Evolutionary conservation across 2,888 invertebrate species (phyloP).

Genomic region (Ormyrus nitidulus): DNA sequence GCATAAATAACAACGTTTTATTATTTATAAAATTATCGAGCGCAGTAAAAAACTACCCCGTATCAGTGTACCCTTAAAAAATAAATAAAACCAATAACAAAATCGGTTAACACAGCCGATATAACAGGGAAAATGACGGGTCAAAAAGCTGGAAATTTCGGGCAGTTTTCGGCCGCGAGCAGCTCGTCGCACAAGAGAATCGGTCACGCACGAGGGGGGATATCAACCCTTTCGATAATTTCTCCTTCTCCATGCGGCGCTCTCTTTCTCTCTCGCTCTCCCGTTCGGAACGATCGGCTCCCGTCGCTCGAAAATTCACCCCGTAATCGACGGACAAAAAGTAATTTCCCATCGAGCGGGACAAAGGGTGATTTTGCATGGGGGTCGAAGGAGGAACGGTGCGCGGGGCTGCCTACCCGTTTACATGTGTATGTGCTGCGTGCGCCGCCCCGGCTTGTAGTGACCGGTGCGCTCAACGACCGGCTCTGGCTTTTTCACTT

Average conservation of each 20-base stretch:
- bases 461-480: conserved; percentile 75
- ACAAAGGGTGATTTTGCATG: conserved; percentile 71
- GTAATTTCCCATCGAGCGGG: conserved; percentile 73
- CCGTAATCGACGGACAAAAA: conserved; percentile 74
- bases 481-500: conserved; percentile 53
- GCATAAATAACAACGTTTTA: no score
- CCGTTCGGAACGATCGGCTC: conserved; percentile 68
- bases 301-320: conserved; percentile 71
- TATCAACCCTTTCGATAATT: conserved; percentile 54
- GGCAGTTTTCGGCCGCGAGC: conserved; percentile 32
- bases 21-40: no score
- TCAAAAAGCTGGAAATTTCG: conserved; percentile 32
- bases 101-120: no score
- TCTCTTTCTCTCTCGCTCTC: conserved; percentile 14
- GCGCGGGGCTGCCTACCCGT: not conserved
- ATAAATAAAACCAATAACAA: no score
- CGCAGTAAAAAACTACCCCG: no score
- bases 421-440: not conserved
- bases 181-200: conserved; percentile 12
- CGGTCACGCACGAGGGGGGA: conserved; percentile 30
- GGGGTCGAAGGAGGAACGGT: conserved; percentile 59
- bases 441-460: conserved; percentile 57
- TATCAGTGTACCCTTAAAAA: no score
- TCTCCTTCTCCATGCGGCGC: conserved; percentile 27
- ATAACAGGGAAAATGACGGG: conserved; percentile 26